Conservation (phyloP, 1,140 invertebrate species). For the Mizuhopecten yessoensis region DNA sequence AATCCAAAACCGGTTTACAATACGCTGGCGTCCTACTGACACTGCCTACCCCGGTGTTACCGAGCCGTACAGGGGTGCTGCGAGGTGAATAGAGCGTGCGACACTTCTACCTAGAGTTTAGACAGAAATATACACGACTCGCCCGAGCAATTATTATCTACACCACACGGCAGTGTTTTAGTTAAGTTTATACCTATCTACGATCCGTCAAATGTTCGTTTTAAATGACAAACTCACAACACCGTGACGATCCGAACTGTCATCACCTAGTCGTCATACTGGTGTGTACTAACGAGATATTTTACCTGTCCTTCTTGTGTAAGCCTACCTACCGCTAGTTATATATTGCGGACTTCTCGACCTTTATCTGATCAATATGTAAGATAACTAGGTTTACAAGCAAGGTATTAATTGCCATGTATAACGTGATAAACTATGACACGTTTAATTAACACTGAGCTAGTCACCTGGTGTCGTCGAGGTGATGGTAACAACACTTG, state of each 20-base stretch:
- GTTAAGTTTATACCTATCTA: not conserved
- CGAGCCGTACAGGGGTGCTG: not conserved
- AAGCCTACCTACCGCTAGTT: not conserved
- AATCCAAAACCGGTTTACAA: conserved; percentile 11
- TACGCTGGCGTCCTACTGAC: not conserved
- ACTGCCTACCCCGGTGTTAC: not conserved
- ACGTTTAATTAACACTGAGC: too few relatives aligned
- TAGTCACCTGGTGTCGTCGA: too few relatives aligned
- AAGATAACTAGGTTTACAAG: not conserved
- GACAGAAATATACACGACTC: too few relatives aligned
- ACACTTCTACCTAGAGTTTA: too few relatives aligned
- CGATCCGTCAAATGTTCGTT: not conserved
- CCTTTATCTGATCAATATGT: too few relatives aligned
- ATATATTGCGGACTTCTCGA: not conserved
- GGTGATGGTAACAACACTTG: too few relatives aligned
- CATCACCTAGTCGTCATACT: not conserved
- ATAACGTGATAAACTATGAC: not conserved
- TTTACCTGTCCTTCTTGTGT: not conserved
- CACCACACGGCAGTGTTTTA: not conserved
- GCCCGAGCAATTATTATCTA: not conserved
- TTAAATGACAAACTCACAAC: not conserved
- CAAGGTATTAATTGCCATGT: not conserved
- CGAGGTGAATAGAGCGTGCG: not conserved
- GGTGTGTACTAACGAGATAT: not conserved
- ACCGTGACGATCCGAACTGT: not conserved